Conservation (phyloP, 1,140 invertebrate genomes). For the Watersipora subatra region DNA sequence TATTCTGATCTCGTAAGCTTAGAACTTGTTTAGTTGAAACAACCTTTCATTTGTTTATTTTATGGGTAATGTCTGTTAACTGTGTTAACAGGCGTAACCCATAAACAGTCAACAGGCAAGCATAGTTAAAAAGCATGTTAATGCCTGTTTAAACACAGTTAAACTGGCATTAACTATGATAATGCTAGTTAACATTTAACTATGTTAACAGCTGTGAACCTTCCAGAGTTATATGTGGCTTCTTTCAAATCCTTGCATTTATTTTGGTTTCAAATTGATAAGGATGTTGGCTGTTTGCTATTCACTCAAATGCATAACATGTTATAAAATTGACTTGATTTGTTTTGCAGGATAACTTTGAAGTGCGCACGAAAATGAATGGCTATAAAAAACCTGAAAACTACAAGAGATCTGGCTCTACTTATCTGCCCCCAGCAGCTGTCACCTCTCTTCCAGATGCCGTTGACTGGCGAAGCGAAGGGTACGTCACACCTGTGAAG, state of each 20-base stretch:
- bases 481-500: constrained; percentile 23
- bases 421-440: constrained; percentile 5
- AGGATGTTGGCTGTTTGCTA: neutral
- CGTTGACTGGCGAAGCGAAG: constrained; percentile 23
- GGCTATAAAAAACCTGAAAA: constrained; percentile 55
- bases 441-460: constrained; percentile 7
- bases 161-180: neutral
- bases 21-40: neutral
- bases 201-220: no score
- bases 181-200: no score
- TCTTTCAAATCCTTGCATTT: no score
- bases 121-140: no score
- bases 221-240: no score
- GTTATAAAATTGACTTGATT: neutral
- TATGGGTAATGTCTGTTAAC: neutral
- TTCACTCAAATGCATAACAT: neutral
- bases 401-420: neutral
- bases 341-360: constrained; percentile 53
- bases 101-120: no score
- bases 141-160: neutral
- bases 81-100: neutral
- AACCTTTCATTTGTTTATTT: neutral
- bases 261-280: neutral
- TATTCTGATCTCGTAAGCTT: constrained; percentile 26
- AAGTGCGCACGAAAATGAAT: constrained; percentile 62